phyloP scores from a whole-genome alignment of 2,113 vertebrate species.

The Pollachius pollachius region DNA sequence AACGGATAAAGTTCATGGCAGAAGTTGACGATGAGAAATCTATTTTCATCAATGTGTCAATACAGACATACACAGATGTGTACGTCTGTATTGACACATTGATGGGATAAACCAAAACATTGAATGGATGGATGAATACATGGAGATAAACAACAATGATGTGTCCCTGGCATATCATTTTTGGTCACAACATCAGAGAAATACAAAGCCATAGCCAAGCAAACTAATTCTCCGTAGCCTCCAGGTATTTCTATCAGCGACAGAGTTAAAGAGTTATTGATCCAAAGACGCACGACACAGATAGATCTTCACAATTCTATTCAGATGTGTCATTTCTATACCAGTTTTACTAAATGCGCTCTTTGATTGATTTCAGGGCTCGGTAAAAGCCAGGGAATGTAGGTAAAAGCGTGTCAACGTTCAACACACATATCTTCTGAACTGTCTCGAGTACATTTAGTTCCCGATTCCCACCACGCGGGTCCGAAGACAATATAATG shows the following conservation, averaged over 20 bases:
- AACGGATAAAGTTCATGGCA: neutral
- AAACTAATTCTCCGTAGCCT: no score
- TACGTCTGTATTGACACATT: no score
- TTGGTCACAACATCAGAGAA: no score
- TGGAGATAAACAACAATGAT: no score
- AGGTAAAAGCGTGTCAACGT: neutral
- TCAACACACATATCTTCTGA: no score
- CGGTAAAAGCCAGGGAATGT: neutral
- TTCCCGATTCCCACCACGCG: neutral
- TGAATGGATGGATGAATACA: no score
- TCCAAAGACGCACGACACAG: neutral
- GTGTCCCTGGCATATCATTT: no score
- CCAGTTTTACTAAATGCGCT: slow-evolving; percentile 23
- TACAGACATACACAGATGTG: no score
- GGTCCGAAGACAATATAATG: neutral
- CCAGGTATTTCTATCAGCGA: no score
- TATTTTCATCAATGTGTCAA: no score
- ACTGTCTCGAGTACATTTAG: neutral
- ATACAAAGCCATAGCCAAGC: no score
- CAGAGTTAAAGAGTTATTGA: neutral
- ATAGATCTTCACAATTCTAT: neutral
- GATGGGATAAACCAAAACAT: no score
- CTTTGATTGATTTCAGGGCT: slow-evolving; percentile 27
- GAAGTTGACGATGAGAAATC: neutral
- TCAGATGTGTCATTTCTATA: neutral